These are phyloP conservation scores for Hemaris fuciformis DNA, from an alignment of 2,888 invertebrate species.

Conservation along the genomic window DNA sequence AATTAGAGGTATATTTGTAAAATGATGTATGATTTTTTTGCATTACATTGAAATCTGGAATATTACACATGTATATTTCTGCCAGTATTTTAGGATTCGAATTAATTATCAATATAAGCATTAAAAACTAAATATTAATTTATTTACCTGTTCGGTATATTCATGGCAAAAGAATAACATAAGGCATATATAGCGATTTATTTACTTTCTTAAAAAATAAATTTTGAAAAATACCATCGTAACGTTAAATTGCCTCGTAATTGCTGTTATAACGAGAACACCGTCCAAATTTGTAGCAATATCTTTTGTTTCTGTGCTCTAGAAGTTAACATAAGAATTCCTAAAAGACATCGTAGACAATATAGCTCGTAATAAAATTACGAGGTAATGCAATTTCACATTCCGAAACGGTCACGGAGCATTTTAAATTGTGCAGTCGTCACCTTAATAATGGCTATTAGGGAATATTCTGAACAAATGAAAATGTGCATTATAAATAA, in stretches of 20 bases:
- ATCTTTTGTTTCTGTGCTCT: not conserved
- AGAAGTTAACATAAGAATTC: conserved; percentile 5
- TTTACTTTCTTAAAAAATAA: not conserved
- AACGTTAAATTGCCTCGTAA: not conserved
- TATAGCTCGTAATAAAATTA: conserved; percentile 10
- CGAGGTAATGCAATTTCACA: conserved; percentile 5
- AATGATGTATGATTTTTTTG: too few relatives aligned
- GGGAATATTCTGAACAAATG: not conserved
- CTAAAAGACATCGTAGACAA: conserved; percentile 2
- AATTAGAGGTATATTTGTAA: too few relatives aligned
- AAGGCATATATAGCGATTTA: too few relatives aligned
- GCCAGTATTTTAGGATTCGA: too few relatives aligned
- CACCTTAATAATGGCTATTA: conserved; percentile 5
- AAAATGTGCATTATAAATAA: not conserved
- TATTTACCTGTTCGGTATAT: too few relatives aligned
- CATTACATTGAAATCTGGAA: too few relatives aligned
- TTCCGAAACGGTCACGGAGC: conserved; percentile 12
- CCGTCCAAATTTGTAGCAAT: not conserved
- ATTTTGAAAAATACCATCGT: not conserved
- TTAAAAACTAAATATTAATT: too few relatives aligned
- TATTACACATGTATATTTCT: too few relatives aligned
- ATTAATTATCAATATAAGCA: too few relatives aligned
- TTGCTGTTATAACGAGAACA: not conserved
- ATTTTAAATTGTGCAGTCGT: conserved; percentile 6
- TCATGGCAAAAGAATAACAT: too few relatives aligned